A percentile compares a stretch with the other conserved stretches of the same genome.
Conservation (phyloP, 2,888 invertebrate species). For the Platycheirus albimanus region DNA sequence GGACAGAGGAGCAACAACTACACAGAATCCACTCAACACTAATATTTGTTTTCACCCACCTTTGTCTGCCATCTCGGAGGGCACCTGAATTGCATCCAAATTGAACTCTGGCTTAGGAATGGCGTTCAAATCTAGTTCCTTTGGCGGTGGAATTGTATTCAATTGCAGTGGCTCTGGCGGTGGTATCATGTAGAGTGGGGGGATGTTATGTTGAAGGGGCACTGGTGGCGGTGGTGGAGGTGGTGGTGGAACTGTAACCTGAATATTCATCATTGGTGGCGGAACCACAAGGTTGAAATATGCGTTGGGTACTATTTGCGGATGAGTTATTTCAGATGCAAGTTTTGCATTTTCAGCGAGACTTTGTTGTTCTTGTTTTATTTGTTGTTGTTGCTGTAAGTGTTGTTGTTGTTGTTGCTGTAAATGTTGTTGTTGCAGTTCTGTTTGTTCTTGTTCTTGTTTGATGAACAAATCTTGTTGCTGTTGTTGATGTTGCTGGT, state of each 20-base stretch:
- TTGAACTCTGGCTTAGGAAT: constrained; percentile 86
- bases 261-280: constrained; percentile 78
- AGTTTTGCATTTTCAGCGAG: constrained; percentile 60
- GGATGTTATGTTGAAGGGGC: constrained; percentile 78
- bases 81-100: constrained; percentile 85
- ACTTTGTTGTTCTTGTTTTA: constrained; percentile 45
- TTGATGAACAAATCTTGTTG: constrained; percentile 37
- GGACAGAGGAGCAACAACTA: constrained; percentile 50
- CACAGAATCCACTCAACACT: constrained; percentile 67
- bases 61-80: constrained; percentile 76
- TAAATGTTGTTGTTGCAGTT: constrained; percentile 14
- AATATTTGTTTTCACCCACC: constrained; percentile 55
- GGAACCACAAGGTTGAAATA: constrained; percentile 81
- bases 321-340: constrained; percentile 75
- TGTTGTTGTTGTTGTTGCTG: constrained; percentile 17
- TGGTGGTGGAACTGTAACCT: constrained; percentile 76
- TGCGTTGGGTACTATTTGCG: constrained; percentile 67
- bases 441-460: constrained; percentile 20
- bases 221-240: constrained; percentile 78
- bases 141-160: constrained; percentile 86
- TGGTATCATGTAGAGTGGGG: constrained; percentile 82
- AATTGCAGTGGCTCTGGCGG: constrained; percentile 85
- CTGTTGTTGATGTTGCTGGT: constrained; percentile 52
- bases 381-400: constrained; percentile 52
- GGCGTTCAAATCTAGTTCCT: constrained; percentile 85